Evolutionary conservation across 2,113 vertebrate genomes (phyloP).

Genomic region (Hoplias malabaricus): DNA sequence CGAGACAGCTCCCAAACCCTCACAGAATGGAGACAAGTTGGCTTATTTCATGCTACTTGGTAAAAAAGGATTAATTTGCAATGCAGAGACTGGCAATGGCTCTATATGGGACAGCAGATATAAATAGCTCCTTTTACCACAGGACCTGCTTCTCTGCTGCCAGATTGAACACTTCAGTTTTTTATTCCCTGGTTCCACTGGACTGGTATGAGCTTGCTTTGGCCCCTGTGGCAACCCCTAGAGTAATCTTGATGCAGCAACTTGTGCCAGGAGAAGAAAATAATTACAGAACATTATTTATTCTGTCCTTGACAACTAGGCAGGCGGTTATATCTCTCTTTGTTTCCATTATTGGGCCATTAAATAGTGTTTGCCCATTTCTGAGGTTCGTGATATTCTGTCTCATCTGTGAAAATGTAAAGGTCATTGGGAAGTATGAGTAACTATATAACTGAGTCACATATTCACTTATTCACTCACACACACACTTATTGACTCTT

Average conservation of each 20-base stretch:
- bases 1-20: conserved; percentile 2
- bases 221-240: background rate
- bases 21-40: background rate
- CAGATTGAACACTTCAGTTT: background rate
- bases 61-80: conserved; percentile 36
- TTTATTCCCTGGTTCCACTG: background rate
- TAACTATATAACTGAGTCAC: no score
- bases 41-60: conserved; percentile 37
- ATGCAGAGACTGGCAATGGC: conserved; percentile 22
- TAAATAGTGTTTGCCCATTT: background rate
- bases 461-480: no score
- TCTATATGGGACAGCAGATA: conserved; percentile 26
- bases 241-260: background rate
- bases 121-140: conserved; percentile 26
- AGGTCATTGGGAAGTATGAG: background rate
- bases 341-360: background rate
- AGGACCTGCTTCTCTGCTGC: background rate
- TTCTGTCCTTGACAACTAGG: background rate
- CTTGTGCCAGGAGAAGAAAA: background rate
- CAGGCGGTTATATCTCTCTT: background rate
- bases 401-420: background rate
- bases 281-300: background rate
- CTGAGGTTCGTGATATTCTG: background rate
- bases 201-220: background rate
- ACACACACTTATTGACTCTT: no score